Base-by-base conservation (phyloP, 2,888 invertebrate species). In the Oscheius sp. region DNA sequence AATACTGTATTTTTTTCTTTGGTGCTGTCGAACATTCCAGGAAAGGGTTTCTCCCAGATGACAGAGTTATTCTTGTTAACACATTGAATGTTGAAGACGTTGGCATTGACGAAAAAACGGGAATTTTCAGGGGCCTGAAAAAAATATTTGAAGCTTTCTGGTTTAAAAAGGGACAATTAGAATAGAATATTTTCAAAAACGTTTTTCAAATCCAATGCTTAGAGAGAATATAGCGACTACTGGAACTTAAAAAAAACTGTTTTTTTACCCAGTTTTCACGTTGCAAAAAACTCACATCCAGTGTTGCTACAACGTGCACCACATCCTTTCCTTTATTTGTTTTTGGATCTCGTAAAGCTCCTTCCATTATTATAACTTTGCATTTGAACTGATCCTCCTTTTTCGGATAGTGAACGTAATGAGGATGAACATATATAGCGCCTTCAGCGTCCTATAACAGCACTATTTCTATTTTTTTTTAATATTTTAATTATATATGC, bases 71-170 rank as follows among this genome's bases (percentile, higher is more conserved):
- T 68, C 32, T n/a, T 54, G 6, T 67, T 70, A 12, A 61, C 38
- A n/a, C 76, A 76, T n/a, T 67, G 57, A 12, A 76, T 49, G 14
- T 69, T n/a, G 38, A 74, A 76, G 1, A 67, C 68, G 38, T 76
- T 70, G 1, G 74, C 74, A 57, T 76, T 76, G 33, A 76, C 74
- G 32, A 69, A 67, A 30, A 73, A 59, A 9, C 76, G 57, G 12
- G 56, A 64, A 44, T 72, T 68, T 9, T 59, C 41, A 9, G 67
- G 68, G 44, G 67, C 71, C 72, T 74, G 32, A 54, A 68, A 50
- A 20, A 5, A 4, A 17, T 8, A 14, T 36, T 36, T 36, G 8
- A 9, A 36, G 8, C 8, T 36, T 36, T 36, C n/a, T n/a, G n/a
- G n/a, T n/a, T n/a, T n/a, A n/a, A n/a, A n/a, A n/a, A n/a, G n/a